phyloP scores from a whole-genome alignment of 2,888 invertebrate species.

The Horisme vitalbata region DNA sequence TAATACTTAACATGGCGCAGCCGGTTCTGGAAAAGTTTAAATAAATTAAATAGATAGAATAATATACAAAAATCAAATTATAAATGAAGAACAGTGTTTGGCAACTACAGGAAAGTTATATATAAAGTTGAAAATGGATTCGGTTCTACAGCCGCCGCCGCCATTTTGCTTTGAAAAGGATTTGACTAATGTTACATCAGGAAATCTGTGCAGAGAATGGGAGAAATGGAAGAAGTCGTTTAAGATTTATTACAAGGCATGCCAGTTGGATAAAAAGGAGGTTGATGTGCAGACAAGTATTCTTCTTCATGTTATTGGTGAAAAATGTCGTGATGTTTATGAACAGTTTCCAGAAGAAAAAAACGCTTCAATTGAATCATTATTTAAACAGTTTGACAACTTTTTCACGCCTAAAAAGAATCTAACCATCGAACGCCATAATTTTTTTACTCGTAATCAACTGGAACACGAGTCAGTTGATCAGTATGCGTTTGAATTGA shows the following conservation, averaged over 20 bases:
- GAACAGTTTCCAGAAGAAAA: neutral
- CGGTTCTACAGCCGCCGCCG: slow-evolving; percentile 14
- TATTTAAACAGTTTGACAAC: neutral
- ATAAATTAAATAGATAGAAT: too few species aligned
- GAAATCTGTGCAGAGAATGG: slow-evolving; percentile 23
- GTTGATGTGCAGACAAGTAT: neutral
- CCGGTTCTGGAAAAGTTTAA: too few species aligned
- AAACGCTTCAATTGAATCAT: neutral
- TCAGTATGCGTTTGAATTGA: slow-evolving; percentile 24
- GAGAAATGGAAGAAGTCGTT: slow-evolving; percentile 21
- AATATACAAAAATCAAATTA: too few species aligned
- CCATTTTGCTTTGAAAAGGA: slow-evolving; percentile 21
- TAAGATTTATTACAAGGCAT: neutral
- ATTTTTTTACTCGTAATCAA: slow-evolving; percentile 5
- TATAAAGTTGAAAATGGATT: neutral
- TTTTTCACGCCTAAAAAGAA: slow-evolving; percentile 7
- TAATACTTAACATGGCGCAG: too few species aligned
- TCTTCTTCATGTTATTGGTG: neutral
- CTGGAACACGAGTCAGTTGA: slow-evolving; percentile 1
- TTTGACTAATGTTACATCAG: slow-evolving; percentile 20
- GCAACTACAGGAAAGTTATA: too few species aligned
- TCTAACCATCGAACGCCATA: neutral
- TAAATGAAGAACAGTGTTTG: too few species aligned
- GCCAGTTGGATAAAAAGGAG: neutral
- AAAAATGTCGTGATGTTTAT: neutral